phyloP scores from a whole-genome alignment of 2,797 vertebrate species.

The Rhynchonycteris naso region DNA sequence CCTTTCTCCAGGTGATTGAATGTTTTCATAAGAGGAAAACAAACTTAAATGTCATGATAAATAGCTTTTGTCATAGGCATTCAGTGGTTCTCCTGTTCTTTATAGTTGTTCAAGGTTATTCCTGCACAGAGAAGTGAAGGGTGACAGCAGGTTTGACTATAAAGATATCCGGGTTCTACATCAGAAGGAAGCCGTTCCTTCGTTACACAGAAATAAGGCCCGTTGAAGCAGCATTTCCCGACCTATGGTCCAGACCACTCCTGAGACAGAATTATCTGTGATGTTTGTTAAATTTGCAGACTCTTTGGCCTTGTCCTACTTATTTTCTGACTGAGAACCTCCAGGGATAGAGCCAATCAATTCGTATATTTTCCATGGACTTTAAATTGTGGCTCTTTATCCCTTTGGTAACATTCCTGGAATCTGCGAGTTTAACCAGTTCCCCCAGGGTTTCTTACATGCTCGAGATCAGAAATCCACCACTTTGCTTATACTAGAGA shows the following conservation, averaged over 20 bases:
- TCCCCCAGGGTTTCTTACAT: too few relatives aligned
- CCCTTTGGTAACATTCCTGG: too few relatives aligned
- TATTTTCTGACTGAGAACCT: too few relatives aligned
- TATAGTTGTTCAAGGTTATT: slow-evolving; percentile 3
- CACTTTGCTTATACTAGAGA: too few relatives aligned
- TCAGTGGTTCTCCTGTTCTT: background rate
- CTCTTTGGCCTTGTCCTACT: background rate
- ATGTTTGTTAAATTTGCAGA: background rate
- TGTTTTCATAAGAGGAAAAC: background rate
- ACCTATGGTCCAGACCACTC: background rate
- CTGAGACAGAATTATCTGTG: background rate
- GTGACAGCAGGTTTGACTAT: background rate
- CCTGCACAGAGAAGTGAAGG: background rate
- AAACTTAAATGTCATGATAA: background rate
- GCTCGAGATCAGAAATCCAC: too few relatives aligned
- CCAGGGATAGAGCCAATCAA: too few relatives aligned
- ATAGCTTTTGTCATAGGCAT: background rate
- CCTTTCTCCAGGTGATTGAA: background rate
- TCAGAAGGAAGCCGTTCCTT: background rate
- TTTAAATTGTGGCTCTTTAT: too few relatives aligned
- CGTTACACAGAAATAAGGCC: background rate
- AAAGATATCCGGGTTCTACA: background rate
- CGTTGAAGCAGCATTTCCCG: background rate
- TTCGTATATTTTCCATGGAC: too few relatives aligned
- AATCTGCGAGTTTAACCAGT: too few relatives aligned